Base-by-base conservation (phyloP, 2,888 invertebrate species). In the Acleris holmiana region DNA sequence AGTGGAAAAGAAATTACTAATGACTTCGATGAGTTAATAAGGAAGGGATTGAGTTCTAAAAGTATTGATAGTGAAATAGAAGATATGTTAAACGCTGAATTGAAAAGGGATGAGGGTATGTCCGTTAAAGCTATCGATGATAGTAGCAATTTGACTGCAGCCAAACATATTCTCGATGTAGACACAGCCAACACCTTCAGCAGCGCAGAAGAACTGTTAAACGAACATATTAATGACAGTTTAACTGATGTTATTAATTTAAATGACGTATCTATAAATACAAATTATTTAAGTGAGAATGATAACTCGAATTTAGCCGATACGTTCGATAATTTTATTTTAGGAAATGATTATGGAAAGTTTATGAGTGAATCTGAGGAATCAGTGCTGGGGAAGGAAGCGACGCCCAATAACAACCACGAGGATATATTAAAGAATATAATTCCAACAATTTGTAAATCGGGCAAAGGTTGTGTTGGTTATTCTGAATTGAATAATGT, bases 221-320 rank as follows among this genome's bases (percentile, higher is more conserved):
- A 55, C 4, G 35, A 44, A 13, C 54, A 49, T 29, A 17, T 65
- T 0, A 55, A 55, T 23, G 54, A 59, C 2, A 47, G 47, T 60
- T 35, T 65, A 17, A 44, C 64, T 21, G 25, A 54, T 23, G 65
- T 54, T 40, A 35, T 57, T 13, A 51, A 50, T 17, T 57, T 57
- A 6, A 57, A 51, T 44, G 65, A 60, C n/a, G 50, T 35, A 18
- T 55, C 65, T 15, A 65, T 65, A 18, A 65, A 59, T 19, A 54
- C 58, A 13, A 65, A 48, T n/a, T 55, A 65, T 46, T n/a, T 65
- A 2, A 59, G 55, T 15, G 65, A 65, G 13, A 60, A 44, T 6
- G 65, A 65, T 1, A 57, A 47, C 49, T 65, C 64, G 4, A 65
- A 65, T 60, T 23, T 65, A 46, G 55, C 55, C 2, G 65, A 65